Evolutionary conservation across 2,888 invertebrate genomes (phyloP), one percentile per base, ranked within the genome.

Genomic region (Orchesellides sinensis): DNA sequence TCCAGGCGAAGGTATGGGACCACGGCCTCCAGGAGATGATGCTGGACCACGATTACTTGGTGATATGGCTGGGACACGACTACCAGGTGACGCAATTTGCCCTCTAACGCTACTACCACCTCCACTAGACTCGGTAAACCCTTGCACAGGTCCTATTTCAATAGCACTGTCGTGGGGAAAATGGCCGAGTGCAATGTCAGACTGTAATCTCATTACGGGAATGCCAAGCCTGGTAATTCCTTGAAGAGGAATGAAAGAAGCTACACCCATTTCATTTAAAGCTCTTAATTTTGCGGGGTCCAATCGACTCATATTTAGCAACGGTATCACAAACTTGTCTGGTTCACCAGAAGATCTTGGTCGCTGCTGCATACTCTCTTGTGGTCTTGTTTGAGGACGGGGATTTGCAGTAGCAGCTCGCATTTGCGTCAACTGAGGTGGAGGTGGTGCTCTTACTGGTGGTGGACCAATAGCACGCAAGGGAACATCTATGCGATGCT

Each of bases 251-350:
- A 87, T 74, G 25, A 87, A 73, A n/a, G 81, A 84, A 0, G 66
- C 40, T 17, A 88, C 85, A 1, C 88, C 88, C 4, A 88, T 47
- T 8, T 86, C 85, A 49, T 84, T 85, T 32, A 88, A 69, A 47
- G 63, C 63, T 65, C 77, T 65, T 27, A 87, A 27, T 74, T 83
- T 85, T 1, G 10, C 47, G 0, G 68, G n/a, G 14, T 40, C 40
- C 72, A 88, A 29, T 45, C 83, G 74, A n/a, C 66, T 80, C 27
- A 87, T 63, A 47, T 88, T 85, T 6, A 88, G 59, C 0, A 88
- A 54, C 0, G 88, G 88, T 54, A 88, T 85, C 47, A 78, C 61
- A 59, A 47, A 61, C n/a, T 61, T 78, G 0, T 74, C 65, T 5
- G 10, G 2, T 0, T 66, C 77, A 10, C 52, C 68, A 17, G 66